phyloP scores from a whole-genome alignment of 2,113 vertebrate species.

The Upupa epops region DNA sequence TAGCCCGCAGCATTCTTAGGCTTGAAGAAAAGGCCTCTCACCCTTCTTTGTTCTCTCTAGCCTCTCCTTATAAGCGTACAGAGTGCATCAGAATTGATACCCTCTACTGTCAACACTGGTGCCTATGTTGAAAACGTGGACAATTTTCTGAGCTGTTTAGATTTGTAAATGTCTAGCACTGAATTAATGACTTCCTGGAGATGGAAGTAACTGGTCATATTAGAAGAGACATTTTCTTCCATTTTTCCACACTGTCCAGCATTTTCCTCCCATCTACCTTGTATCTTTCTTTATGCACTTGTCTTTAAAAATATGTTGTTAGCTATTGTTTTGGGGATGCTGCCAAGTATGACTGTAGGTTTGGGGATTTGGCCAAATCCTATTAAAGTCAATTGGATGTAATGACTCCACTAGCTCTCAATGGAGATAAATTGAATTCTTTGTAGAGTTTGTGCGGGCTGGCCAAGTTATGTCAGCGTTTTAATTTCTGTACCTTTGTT shows the following conservation, averaged over 20 bases:
- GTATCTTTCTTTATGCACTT: not conserved
- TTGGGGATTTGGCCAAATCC: not conserved
- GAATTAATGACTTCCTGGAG: not conserved
- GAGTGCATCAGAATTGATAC: not conserved
- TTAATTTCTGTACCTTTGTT: not conserved
- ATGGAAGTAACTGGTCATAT: not conserved
- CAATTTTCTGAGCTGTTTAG: not conserved
- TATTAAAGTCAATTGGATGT: not conserved
- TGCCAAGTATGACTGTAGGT: not conserved
- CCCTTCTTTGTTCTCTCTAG: not conserved
- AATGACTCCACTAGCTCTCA: not conserved
- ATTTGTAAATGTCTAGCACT: not conserved
- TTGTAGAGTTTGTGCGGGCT: not conserved
- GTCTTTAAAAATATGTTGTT: not conserved
- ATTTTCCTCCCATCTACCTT: not conserved
- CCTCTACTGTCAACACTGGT: not conserved
- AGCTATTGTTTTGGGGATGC: not conserved
- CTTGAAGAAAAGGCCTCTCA: not conserved
- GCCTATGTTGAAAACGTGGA: not conserved
- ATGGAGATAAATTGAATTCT: not conserved
- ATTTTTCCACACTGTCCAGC: not conserved
- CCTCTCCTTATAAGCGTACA: not conserved
- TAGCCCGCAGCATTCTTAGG: not conserved
- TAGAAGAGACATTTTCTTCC: not conserved
- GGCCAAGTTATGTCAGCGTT: not conserved